These are phyloP conservation scores for Tetropium fuscum DNA, from an alignment of 2,888 invertebrate species.

Conservation along the genomic window DNA sequence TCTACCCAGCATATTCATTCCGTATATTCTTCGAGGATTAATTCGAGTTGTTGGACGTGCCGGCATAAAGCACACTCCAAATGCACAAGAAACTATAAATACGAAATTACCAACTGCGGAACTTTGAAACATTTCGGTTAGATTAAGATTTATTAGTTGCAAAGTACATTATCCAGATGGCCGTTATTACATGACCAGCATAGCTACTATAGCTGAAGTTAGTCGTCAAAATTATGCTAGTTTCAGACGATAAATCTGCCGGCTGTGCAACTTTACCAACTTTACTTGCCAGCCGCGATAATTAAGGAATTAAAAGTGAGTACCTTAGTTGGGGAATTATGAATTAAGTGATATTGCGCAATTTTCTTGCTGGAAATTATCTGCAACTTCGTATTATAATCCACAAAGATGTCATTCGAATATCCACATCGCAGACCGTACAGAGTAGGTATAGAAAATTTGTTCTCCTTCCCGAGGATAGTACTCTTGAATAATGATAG, in stretches of 20 bases:
- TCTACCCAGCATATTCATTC: slow-evolving; percentile 5
- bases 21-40: slow-evolving; percentile 7
- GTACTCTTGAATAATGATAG: no score
- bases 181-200: slow-evolving; percentile 52
- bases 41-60: slow-evolving; percentile 5
- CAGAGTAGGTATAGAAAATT: no score
- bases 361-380: no score
- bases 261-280: slow-evolving; percentile 41
- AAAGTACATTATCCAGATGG: slow-evolving; percentile 53
- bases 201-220: slow-evolving; percentile 42
- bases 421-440: no score
- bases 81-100: slow-evolving; percentile 27
- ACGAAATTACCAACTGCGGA: slow-evolving; percentile 33
- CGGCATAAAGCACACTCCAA: slow-evolving; percentile 1
- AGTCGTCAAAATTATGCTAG: slow-evolving; percentile 48
- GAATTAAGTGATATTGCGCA: no score
- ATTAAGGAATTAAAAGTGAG: slow-evolving; percentile 13
- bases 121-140: slow-evolving; percentile 28
- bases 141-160: slow-evolving; percentile 51
- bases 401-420: no score
- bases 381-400: no score
- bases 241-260: slow-evolving; percentile 47
- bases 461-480: no score
- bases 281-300: slow-evolving; percentile 17
- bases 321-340: slow-evolving; percentile 7